Conservation (phyloP, 1,140 invertebrate genomes). For the Aricia agestis region DNA sequence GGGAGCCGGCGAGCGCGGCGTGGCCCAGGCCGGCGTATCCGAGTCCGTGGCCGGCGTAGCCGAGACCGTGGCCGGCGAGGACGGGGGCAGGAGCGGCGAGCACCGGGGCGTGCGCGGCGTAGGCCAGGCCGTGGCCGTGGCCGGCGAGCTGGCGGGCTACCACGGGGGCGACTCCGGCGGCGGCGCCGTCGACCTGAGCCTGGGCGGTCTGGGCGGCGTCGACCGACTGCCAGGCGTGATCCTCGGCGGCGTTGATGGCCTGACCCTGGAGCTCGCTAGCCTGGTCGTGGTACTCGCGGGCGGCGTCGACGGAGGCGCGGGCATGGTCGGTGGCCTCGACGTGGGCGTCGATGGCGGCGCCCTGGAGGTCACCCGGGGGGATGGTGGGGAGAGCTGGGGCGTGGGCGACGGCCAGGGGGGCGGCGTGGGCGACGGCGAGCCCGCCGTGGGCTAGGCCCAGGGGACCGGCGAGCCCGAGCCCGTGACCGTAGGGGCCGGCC, state of each 20-base stretch:
- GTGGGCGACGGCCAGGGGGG: conserved; percentile 51
- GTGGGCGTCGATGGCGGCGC: conserved; percentile 65
- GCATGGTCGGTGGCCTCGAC: conserved; percentile 63
- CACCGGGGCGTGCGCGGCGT: conserved; percentile 30
- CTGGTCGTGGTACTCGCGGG: conserved; percentile 76
- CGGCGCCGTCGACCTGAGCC: conserved; percentile 76
- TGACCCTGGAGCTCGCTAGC: conserved; percentile 77
- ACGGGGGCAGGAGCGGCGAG: conserved; percentile 28
- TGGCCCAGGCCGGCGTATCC: conserved; percentile 29
- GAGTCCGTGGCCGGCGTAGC: conserved; percentile 10
- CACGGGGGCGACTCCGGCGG: conserved; percentile 76
- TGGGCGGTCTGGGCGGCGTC: conserved; percentile 75
- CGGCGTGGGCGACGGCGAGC: conserved; percentile 43
- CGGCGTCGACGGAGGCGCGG: conserved; percentile 61
- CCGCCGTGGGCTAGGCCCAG: conserved; percentile 38
- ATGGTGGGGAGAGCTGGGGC: conserved; percentile 58
- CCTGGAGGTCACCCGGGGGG: conserved; percentile 59
- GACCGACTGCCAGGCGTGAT: conserved; percentile 74
- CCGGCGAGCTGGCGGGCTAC: conserved; percentile 59
- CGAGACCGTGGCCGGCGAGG: conserved; percentile 29
- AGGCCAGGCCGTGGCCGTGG: conserved; percentile 36
- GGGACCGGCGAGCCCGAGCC: conserved; percentile 39
- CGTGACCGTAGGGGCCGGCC: conserved; percentile 50
- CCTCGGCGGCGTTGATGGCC: conserved; percentile 76
- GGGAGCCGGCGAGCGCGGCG: conserved; percentile 37